A percentile compares a stretch with the other conserved stretches of the same genome.
phyloP scores from a whole-genome alignment of 2,888 invertebrate genomes.

The Oeneis ivallda region DNA sequence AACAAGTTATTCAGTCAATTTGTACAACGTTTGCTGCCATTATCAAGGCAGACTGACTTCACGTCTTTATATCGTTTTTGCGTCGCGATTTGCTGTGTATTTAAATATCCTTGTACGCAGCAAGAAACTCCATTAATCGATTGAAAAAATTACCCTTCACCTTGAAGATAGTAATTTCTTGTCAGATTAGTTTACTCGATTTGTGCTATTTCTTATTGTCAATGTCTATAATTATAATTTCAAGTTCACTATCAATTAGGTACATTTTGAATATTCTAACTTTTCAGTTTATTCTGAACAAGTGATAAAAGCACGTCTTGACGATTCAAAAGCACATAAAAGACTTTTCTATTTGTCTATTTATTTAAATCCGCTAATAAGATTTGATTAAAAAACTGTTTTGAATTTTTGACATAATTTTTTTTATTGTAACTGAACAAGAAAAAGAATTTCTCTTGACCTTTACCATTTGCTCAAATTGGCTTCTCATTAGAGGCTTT shows the following conservation, averaged over 20 bases:
- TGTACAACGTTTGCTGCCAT: constrained; percentile 14
- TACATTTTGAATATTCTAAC: not conserved
- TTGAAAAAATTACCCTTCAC: constrained; percentile 11
- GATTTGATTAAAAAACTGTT: no score
- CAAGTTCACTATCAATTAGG: not conserved
- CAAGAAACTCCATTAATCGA: constrained; percentile 6
- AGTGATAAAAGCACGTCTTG: no score
- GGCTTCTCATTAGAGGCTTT: no score
- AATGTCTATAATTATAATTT: not conserved
- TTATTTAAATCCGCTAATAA: no score
- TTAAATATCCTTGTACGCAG: constrained; percentile 13
- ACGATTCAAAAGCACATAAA: no score
- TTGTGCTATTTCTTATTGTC: not conserved
- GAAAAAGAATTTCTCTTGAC: no score
- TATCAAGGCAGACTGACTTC: constrained; percentile 14
- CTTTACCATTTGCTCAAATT: no score
- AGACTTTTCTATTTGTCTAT: no score
- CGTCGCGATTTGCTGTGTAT: constrained; percentile 9
- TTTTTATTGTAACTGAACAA: no score
- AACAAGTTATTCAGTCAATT: not conserved
- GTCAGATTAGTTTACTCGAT: not conserved
- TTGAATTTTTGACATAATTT: no score
- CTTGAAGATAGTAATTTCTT: constrained; percentile 12
- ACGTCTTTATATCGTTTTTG: constrained; percentile 3
- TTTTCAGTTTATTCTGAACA: not conserved